These are phyloP conservation scores for Hephaestus fuliginosus DNA, from an alignment of 2,797 vertebrate species.

Conservation along the genomic window DNA sequence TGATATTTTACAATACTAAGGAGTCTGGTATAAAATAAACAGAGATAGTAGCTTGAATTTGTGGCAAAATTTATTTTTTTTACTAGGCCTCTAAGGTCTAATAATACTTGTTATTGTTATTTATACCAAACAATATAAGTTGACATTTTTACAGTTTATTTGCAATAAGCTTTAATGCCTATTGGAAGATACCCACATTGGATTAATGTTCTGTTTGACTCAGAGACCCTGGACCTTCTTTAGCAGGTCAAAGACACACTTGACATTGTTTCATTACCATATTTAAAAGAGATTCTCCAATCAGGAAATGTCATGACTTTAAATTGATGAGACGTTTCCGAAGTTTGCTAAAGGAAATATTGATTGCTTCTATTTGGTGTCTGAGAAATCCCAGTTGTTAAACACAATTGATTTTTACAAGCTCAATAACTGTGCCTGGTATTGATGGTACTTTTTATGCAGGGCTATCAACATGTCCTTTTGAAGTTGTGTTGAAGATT, in stretches of 20 bases:
- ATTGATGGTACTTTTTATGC: background rate
- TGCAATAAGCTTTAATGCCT: background rate
- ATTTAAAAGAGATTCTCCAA: too few species aligned
- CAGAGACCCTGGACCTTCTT: background rate
- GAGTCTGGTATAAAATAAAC: too few species aligned
- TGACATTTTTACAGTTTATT: background rate
- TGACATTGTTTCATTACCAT: background rate
- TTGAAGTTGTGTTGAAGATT: background rate
- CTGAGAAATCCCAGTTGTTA: background rate
- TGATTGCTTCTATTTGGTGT: background rate
- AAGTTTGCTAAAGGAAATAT: background rate
- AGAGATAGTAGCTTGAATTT: too few species aligned
- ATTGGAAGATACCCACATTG: background rate
- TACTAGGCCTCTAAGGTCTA: background rate
- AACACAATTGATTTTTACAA: background rate
- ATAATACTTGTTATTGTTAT: background rate
- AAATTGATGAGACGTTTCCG: background rate
- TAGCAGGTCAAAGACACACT: background rate
- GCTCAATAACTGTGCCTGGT: background rate
- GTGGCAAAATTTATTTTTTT: too few species aligned
- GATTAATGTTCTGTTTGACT: background rate
- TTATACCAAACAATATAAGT: too few species aligned
- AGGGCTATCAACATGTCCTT: background rate
- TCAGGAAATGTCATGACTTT: background rate
- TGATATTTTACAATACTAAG: too few species aligned